Conservation (phyloP, 2,113 vertebrate species). For the Ellobius talpinus region DNA sequence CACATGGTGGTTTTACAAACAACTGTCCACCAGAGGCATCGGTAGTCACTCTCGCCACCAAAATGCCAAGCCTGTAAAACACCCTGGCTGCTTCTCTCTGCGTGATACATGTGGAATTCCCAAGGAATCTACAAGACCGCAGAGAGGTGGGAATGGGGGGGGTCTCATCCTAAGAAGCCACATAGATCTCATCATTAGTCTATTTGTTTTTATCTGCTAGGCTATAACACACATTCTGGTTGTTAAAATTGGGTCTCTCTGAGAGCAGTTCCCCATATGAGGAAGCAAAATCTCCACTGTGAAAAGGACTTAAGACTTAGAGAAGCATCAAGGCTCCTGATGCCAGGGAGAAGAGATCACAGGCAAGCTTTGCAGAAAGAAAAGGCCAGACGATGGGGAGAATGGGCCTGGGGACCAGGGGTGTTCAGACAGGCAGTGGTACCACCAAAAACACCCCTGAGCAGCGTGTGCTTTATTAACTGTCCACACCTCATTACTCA, state of each 20-base stretch:
- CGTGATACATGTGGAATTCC: not conserved
- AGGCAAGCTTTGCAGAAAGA: not conserved
- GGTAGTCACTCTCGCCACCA: accelerated
- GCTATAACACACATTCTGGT: not conserved
- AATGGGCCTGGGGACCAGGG: no score
- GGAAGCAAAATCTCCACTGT: not conserved
- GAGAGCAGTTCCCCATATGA: not conserved
- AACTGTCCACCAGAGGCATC: not conserved
- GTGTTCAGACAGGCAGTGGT: not conserved
- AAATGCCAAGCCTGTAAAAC: not conserved
- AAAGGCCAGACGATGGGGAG: not conserved
- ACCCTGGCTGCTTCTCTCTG: not conserved
- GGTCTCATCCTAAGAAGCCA: not conserved
- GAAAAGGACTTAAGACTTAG: not conserved
- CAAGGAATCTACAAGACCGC: not conserved
- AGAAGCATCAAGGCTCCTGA: not conserved
- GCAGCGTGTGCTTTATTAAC: not conserved
- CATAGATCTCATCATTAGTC: not conserved
- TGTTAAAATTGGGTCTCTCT: not conserved
- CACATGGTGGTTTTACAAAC: conserved; percentile 3
- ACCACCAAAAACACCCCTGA: not conserved
- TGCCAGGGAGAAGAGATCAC: not conserved
- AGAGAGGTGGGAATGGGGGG: not conserved
- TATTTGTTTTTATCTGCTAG: not conserved
- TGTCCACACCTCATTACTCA: conserved; percentile 23